These are phyloP conservation scores for Sarcoramphus papa DNA, from an alignment of 2,797 vertebrate species.

Conservation along the genomic window DNA sequence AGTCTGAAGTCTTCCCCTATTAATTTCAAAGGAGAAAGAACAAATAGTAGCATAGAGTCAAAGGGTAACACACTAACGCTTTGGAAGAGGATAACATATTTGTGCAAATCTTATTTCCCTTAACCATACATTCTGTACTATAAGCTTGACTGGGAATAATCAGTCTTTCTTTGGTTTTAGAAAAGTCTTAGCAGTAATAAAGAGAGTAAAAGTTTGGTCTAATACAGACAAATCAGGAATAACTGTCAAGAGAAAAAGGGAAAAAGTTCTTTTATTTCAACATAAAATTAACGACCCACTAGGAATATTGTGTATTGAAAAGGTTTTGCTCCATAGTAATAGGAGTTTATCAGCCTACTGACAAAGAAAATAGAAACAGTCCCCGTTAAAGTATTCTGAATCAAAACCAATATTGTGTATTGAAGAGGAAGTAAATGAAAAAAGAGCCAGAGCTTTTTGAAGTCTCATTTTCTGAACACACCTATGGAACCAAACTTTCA, in stretches of 20 bases:
- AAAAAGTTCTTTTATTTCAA: not conserved
- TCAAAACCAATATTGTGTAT: not conserved
- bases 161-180: not conserved
- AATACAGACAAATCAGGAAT: not conserved
- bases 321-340: not conserved
- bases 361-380: not conserved
- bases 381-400: not conserved
- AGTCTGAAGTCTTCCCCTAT: not conserved
- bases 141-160: not conserved
- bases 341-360: not conserved
- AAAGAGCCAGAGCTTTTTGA: not conserved
- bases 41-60: not conserved
- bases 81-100: not conserved
- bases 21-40: not conserved
- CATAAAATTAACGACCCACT: not conserved
- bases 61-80: not conserved
- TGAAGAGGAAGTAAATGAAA: not conserved
- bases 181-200: not conserved
- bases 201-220: not conserved
- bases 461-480: not conserved
- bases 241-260: not conserved
- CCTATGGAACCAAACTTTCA: not conserved
- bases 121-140: not conserved
- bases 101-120: not conserved
- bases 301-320: not conserved